A percentile compares a stretch with the other conserved stretches of the same genome.
phyloP scores from a whole-genome alignment of 1,140 invertebrate species.

The Proales similis region DNA sequence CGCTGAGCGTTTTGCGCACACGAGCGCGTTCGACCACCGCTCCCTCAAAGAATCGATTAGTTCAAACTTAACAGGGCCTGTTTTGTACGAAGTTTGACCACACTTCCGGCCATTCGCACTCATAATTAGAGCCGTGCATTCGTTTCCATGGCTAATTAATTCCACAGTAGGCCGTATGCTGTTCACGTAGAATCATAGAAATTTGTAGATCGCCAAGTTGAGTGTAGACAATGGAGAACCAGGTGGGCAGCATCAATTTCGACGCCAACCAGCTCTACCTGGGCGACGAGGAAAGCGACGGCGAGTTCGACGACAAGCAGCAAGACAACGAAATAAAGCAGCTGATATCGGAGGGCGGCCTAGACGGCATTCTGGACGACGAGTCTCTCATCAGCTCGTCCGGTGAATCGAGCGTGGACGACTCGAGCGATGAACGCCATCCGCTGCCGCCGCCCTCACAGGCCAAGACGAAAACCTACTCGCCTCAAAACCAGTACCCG shows the following conservation, averaged over 20 bases:
- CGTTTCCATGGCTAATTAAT: too few relatives aligned
- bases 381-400: slow-evolving; percentile 32
- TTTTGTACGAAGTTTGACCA: too few relatives aligned
- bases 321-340: slow-evolving; percentile 36
- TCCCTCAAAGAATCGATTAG: too few relatives aligned
- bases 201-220: too few relatives aligned
- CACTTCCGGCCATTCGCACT: too few relatives aligned
- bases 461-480: neutral
- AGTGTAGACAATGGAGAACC: slow-evolving; percentile 38
- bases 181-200: too few relatives aligned
- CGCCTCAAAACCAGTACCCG: neutral
- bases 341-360: slow-evolving; percentile 33
- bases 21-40: too few relatives aligned
- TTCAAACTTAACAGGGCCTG: too few relatives aligned
- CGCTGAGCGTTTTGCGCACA: too few relatives aligned
- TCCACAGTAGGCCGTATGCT: too few relatives aligned
- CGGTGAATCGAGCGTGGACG: slow-evolving; percentile 33
- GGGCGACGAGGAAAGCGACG: slow-evolving; percentile 23
- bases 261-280: slow-evolving; percentile 30
- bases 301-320: slow-evolving; percentile 35
- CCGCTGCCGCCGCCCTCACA: too few relatives aligned
- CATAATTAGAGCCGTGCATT: too few relatives aligned
- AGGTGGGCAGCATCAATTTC: slow-evolving; percentile 36
- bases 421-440: slow-evolving; percentile 9
- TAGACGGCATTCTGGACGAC: slow-evolving; percentile 34